Evolutionary conservation across 2,797 vertebrate species (phyloP).

Genomic region (Rhincodon typus): DNA sequence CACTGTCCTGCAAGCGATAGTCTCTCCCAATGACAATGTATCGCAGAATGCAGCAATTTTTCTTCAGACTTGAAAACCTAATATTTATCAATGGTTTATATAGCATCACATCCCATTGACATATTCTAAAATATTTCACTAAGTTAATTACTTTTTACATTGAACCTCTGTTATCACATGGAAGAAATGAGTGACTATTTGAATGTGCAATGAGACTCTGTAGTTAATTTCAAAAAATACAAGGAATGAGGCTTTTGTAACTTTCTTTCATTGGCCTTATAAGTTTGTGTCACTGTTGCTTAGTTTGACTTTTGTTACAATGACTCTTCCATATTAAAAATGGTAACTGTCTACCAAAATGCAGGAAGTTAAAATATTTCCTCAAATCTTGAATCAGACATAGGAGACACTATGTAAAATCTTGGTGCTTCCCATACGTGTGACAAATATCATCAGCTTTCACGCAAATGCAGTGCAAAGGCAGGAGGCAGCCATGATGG

Average conservation of each 20-base stretch:
- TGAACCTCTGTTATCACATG: background rate
- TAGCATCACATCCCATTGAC: background rate
- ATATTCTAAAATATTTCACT: background rate
- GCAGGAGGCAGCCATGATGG: too few species aligned
- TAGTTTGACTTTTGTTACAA: background rate
- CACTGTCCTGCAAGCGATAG: background rate
- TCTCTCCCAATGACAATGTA: background rate
- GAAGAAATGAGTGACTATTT: background rate
- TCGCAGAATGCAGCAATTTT: background rate
- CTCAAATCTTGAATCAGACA: background rate
- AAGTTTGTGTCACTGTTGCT: background rate
- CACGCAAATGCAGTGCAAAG: background rate
- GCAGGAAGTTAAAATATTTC: background rate
- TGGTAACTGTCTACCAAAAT: background rate
- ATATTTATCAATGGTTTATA: background rate
- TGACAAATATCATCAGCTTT: background rate
- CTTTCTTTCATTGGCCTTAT: background rate
- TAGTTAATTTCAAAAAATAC: background rate
- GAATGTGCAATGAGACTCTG: background rate
- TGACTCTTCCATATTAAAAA: background rate
- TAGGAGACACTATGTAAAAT: background rate
- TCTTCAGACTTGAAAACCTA: background rate
- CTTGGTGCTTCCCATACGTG: background rate
- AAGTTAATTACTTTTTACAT: background rate
- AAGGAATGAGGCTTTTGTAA: background rate